Conservation (phyloP, 2,888 invertebrate genomes). For the Plagodis pulveraria region DNA sequence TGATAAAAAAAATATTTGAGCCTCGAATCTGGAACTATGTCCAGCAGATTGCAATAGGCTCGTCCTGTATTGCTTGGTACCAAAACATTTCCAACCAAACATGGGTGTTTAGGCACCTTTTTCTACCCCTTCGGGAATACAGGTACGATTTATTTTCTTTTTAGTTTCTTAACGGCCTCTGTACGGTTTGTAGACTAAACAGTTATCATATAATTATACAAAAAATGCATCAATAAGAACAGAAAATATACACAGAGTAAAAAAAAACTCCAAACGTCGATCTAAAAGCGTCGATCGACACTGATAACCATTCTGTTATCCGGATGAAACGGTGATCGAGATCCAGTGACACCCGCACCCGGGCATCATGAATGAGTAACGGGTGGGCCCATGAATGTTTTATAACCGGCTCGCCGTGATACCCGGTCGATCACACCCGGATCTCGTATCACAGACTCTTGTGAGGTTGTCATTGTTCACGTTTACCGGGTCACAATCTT, state of each 20-base stretch:
- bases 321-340: constrained; percentile 52
- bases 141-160: not conserved
- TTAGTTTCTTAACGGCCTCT: not conserved
- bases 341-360: constrained; percentile 46
- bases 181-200: too few relatives aligned
- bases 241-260: not conserved
- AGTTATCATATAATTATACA: too few relatives aligned
- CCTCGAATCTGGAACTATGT: too few relatives aligned
- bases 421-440: constrained; percentile 58
- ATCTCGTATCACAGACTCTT: constrained; percentile 40
- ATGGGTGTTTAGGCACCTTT: too few relatives aligned
- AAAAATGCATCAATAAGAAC: too few relatives aligned
- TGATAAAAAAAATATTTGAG: too few relatives aligned
- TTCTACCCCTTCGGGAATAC: too few relatives aligned
- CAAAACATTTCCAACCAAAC: too few relatives aligned
- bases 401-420: constrained; percentile 66
- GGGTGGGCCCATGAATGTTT: constrained; percentile 73
- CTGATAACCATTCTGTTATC: constrained; percentile 46
- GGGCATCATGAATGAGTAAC: constrained; percentile 76
- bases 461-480: constrained; percentile 33
- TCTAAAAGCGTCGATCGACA: constrained; percentile 7
- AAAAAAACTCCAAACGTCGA: constrained; percentile 15
- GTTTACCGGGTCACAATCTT: not conserved
- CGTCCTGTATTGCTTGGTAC: too few relatives aligned
- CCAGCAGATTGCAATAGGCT: too few relatives aligned